Evolutionary conservation across 2,113 vertebrate species (phyloP), one percentile per base, ranked within the genome.

Genomic region (Mus musculus): DNA sequence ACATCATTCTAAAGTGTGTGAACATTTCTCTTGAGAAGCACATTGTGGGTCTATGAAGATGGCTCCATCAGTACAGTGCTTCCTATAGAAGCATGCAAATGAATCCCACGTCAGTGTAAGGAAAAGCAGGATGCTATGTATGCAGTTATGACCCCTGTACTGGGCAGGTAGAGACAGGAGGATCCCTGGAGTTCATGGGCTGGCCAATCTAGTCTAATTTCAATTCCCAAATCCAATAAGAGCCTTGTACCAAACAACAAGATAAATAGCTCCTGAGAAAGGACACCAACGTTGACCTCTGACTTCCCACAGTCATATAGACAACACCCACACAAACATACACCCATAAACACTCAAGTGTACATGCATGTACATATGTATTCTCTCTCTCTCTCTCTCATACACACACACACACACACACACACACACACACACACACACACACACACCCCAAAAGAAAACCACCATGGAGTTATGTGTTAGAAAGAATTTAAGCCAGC

Each of bases 11-110:
- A n/a, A 93, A 89, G 67, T 3, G 1, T 12, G 54, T 39, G 17
- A 46, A 56, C 5, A 22, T 81, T 93, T 96, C 52, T n/a, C 33
- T 91, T 85, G 52, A 85, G 88, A 94, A 96, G 77, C 13, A 81
- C 28, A 24, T 10, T 6, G 19, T 14, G 9, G 10, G 16, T 65
- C 4, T 67, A 4, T 1, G 42, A 42, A 33, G 82, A 67, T 67
- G 28, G 28, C 24, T 86, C 59, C 26, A 20, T 67, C 28, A 0
- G 24, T 0, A 85, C 4, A 10, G 61, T 46, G 14, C 39, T 42
- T 63, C 26, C 26, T 85, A 5, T 4, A 3, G 9, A 67, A 67
- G 42, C 39, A 13, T 49, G 42, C 12, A 33, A 67, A 67, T 1
- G 30, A 86, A 49, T 19, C 61, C 36, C 28, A 49, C 39, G 49